Percentiles rank a stretch among this genome's conserved stretches.
These are phyloP conservation scores for Psettodes erumei DNA, from an alignment of 2,113 vertebrate species.

Conservation along the genomic window DNA sequence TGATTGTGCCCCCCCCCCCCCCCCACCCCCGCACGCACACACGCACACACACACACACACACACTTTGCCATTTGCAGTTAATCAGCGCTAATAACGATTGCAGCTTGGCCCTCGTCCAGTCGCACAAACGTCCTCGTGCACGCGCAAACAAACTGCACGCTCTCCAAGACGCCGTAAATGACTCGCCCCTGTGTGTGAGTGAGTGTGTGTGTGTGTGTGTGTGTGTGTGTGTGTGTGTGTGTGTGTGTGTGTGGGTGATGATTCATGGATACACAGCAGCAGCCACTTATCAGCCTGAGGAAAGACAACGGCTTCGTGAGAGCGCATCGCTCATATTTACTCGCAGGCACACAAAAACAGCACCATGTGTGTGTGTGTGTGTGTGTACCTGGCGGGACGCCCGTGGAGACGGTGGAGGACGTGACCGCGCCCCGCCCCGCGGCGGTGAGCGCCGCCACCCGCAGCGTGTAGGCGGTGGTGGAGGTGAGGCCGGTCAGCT, in stretches of 20 bases:
- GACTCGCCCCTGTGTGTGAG: slow-evolving; percentile 37
- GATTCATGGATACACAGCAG: slow-evolving; percentile 79
- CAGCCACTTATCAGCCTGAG: slow-evolving; percentile 78
- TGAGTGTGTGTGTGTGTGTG: slow-evolving; percentile 35
- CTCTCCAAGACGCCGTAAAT: slow-evolving; percentile 64
- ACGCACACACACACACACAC: slow-evolving; percentile 25
- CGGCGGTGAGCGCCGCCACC: slow-evolving; percentile 87
- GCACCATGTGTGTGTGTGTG: slow-evolving; percentile 1
- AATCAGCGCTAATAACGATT: slow-evolving; percentile 80
- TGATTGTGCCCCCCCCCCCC: slow-evolving; percentile 36
- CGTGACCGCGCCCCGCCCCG: slow-evolving; percentile 85
- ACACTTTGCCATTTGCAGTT: slow-evolving; percentile 76
- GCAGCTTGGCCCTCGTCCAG: slow-evolving; percentile 71
- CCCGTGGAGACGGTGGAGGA: slow-evolving; percentile 95
- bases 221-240: slow-evolving; percentile 54
- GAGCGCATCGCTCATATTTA: slow-evolving; percentile 81
- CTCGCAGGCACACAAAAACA: slow-evolving; percentile 13
- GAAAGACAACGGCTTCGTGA: slow-evolving; percentile 76
- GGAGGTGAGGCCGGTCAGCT: slow-evolving; percentile 89
- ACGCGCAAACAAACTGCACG: slow-evolving; percentile 19
- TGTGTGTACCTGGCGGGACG: slow-evolving; percentile 91
- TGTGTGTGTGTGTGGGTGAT: slow-evolving; percentile 62
- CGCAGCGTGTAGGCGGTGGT: slow-evolving; percentile 93
- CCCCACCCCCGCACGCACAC: slow-evolving; percentile 45
- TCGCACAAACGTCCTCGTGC: slow-evolving; percentile 53